A percentile compares a stretch with the other conserved stretches of the same genome.
Evolutionary conservation across 2,797 vertebrate species (phyloP).

Genomic region (Phoebastria nigripes): DNA sequence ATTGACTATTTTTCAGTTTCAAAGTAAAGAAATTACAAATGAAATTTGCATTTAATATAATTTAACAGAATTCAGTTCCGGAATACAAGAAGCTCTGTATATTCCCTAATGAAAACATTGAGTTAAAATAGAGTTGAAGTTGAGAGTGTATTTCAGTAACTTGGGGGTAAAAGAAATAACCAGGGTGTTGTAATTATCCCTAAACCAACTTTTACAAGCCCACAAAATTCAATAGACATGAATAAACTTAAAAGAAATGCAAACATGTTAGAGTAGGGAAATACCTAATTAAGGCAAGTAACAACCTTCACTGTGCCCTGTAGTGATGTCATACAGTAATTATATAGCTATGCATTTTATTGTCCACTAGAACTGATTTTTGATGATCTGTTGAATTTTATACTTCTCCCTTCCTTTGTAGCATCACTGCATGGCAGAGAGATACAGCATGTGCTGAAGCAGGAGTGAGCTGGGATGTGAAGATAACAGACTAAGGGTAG

Average conservation of each 20-base stretch:
- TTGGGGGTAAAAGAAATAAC: not conserved
- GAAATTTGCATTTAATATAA: not conserved
- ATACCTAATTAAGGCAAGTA: slow-evolving; percentile 1
- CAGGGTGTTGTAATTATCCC: not conserved
- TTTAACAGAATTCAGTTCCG: not conserved
- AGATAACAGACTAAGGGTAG: not conserved
- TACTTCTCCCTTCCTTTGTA: not conserved
- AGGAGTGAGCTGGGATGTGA: not conserved
- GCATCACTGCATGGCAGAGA: not conserved
- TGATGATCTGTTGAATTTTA: not conserved
- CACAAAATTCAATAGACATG: not conserved
- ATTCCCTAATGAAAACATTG: not conserved
- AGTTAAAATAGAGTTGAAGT: not conserved
- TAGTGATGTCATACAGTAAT: not conserved
- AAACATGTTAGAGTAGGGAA: not conserved
- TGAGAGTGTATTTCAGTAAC: not conserved
- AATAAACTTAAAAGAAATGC: not conserved
- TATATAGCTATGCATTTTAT: not conserved
- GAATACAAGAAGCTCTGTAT: not conserved
- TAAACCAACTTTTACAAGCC: not conserved
- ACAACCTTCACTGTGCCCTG: not conserved
- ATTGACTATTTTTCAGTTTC: not conserved
- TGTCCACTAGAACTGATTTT: not conserved
- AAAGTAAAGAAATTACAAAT: not conserved
- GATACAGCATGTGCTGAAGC: not conserved